Evolutionary conservation across 2,888 invertebrate species (phyloP), one percentile per base, ranked within the genome.

Genomic region (Morpho deidamia): DNA sequence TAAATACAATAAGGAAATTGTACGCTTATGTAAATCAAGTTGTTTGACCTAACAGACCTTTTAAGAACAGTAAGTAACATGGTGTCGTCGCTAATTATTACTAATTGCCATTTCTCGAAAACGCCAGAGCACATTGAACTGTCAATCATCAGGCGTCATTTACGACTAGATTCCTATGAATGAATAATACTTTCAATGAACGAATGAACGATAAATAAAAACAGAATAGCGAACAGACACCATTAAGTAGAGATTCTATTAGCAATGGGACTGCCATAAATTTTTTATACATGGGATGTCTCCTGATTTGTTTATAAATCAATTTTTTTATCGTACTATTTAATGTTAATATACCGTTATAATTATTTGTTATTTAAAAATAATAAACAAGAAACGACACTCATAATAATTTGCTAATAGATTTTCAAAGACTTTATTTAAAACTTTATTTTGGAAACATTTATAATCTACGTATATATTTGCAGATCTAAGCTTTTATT

Each of bases 141-240:
- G 61, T 56, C 61, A 60, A 58, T 62, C 61, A 58, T 56, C 48
- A 34, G n/a, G 35, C 44, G 54, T 54, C 54, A 48, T 48, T 41
- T 40, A 33, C 48, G 48, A 47, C 47, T 39, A 38, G 41, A 54
- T 54, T 53, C 53, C 44, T 48, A 23, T 49, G 49, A 54, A 49
- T 48, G 49, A 49, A 43, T 14, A 48, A 44, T 38, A 44, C 51
- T 41, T 37, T 44, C 38, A 42, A 46, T 52, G 52, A 42, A 46
- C 33, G 53, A 47, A 12, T 48, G 50, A 50, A 49, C 32, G 42
- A 46, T 32, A 38, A 40, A 34, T 32, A 48, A 48, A 48, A 48
- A 48, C 48, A 11, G 39, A 48, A 34, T 34, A n/a, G 34, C 40
- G 34, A 33, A 41, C 10, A 34, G 37, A 52, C 11, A 37, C 38